Percentiles rank a stretch among this genome's conserved stretches.
phyloP scores from a whole-genome alignment of 2,113 vertebrate genomes.

The Onychostruthus taczanowskii region DNA sequence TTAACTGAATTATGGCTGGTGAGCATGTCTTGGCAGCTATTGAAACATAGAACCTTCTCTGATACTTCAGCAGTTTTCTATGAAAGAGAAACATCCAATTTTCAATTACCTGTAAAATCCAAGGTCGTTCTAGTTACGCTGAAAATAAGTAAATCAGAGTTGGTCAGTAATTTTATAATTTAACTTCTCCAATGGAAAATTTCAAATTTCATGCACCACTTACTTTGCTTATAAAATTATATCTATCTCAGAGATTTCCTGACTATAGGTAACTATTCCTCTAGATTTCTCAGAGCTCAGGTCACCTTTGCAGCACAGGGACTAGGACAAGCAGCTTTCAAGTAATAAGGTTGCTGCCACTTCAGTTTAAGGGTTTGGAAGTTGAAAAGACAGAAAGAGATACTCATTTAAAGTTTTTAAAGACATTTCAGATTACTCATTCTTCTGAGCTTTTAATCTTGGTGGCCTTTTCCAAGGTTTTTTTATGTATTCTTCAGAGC shows the following conservation, averaged over 20 bases:
- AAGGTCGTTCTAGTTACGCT: background rate
- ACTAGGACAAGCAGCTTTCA: background rate
- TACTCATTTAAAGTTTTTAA: background rate
- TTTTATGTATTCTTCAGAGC: background rate
- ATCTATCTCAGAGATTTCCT: background rate
- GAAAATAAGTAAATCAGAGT: background rate
- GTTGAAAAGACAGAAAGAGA: background rate
- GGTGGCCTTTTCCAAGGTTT: background rate
- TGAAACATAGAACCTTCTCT: background rate
- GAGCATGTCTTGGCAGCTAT: background rate
- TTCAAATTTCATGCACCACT: background rate
- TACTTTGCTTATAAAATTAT: background rate
- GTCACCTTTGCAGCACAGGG: background rate
- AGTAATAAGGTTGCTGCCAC: background rate
- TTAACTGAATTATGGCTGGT: background rate
- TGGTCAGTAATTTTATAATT: background rate
- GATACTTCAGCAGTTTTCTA: background rate
- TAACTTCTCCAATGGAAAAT: background rate
- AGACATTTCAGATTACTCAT: background rate
- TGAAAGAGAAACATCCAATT: background rate
- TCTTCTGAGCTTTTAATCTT: background rate
- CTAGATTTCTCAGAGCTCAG: background rate
- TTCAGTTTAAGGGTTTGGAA: background rate
- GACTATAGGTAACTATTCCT: background rate
- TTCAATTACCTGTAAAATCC: background rate